Evolutionary conservation across 1,140 invertebrate genomes (phyloP), one percentile per base, ranked within the genome.

Genomic region (Drosophila kurseongensis): DNA sequence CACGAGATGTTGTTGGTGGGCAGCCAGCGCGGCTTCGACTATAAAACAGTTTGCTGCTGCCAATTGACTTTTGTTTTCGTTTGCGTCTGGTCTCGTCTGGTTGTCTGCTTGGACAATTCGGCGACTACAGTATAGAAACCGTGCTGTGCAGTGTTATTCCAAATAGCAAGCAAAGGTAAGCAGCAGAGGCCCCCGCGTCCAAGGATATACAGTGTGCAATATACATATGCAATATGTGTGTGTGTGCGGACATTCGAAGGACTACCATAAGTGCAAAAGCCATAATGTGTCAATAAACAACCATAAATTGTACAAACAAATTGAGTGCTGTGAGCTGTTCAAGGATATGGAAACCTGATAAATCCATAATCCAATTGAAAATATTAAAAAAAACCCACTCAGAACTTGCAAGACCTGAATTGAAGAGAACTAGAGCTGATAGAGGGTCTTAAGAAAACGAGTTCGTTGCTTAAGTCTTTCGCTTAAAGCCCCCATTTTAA

Each of bases 71-170:
- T 88, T 85, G 81, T 85, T 88, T 88, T 88, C 84, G 84, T 90
- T 92, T 86, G 79, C 88, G 73, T 90, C 81, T 92, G 83, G 86
- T 88, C 78, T 88, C 73, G 88, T 91, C 83, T 91, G 91, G 91
- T 92, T 90, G 80, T 79, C 83, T 74, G 50, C 68, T 42, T 78
- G 75, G 78, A 60, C 81, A 89, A 75, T 58, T 67, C 41, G 62
- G 65, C 79, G 76, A 84, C 69, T 67, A 72, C 69, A 67, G 47
- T 66, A 56, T 80, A 42, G 52, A 67, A 68, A 65, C 48, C 57
- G 71, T 69, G 65, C 55, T 66, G 68, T 81, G 55, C 65, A 65
- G 62, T 65, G 56, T 74, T 63, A 63, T 48, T 66, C 65, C 41
- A 55, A 65, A 63, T 63, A 77, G 45, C 69, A 51, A 83, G 73